Percentiles rank a stretch among this genome's conserved stretches.
phyloP scores from a whole-genome alignment of 2,888 invertebrate species.

The Caenorhabditis sp. region DNA sequence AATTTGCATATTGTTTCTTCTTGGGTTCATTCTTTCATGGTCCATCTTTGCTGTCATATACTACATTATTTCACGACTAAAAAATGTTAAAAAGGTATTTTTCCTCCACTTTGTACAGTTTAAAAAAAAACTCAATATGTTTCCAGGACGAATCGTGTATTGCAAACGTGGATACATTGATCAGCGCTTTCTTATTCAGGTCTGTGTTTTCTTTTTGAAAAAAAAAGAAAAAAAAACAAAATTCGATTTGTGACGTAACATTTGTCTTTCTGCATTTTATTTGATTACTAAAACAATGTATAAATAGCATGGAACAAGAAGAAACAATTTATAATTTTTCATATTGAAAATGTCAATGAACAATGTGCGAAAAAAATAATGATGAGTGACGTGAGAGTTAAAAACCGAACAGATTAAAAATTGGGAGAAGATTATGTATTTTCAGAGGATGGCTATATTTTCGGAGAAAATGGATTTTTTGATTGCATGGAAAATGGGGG shows the following conservation, averaged over 20 bases:
- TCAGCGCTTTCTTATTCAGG: slow-evolving; percentile 66
- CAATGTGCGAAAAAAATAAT: too few species aligned
- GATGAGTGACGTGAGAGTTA: too few species aligned
- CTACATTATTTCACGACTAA: slow-evolving; percentile 50
- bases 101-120: background rate
- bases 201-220: slow-evolving; percentile 6
- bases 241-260: slow-evolving; percentile 34
- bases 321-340: background rate
- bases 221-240: slow-evolving; percentile 14
- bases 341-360: too few species aligned
- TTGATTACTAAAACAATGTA: background rate
- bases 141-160: slow-evolving; percentile 61
- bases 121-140: slow-evolving; percentile 1
- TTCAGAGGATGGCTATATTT: too few species aligned
- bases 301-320: background rate
- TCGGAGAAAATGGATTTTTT: too few species aligned
- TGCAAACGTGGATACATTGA: slow-evolving; percentile 64
- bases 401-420: too few species aligned
- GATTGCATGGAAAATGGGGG: too few species aligned
- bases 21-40: slow-evolving; percentile 63
- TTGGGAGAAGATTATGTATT: too few species aligned
- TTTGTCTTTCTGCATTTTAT: background rate
- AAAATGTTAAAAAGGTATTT: slow-evolving; percentile 28
- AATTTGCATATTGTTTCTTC: slow-evolving; percentile 57
- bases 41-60: slow-evolving; percentile 60